Base-by-base conservation (phyloP, 30 jellyfish, hydroid and myxozoan genomes). In the Aurelia sp. region DNA sequence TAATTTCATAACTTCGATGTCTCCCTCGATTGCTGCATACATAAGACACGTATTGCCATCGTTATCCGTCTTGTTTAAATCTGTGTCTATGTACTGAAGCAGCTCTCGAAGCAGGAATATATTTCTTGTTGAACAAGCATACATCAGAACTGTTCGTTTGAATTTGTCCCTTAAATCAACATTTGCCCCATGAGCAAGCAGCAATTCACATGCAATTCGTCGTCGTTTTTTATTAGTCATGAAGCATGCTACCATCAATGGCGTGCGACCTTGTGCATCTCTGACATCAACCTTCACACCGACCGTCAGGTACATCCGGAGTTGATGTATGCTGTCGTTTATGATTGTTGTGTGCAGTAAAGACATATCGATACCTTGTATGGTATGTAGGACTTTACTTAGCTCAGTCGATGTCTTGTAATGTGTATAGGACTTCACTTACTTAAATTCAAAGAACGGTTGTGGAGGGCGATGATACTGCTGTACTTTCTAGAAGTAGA, bases 11-110 rank as follows among this genome's bases (percentile, higher is more conserved):
- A 82, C 72, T 21, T 57, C 30, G 8, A 57, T 37, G 76, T 82
- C 92, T 5, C 92, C 92, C 20, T 82, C 92, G n/a, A 82, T 70
- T 6, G 92, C 92, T 17, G 92, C 92, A 48, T 82, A 82, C 92
- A 82, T 82, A 6, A 82, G 85, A 41, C 92, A 82, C 23, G 92
- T 82, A 33, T 69, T 82, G 6, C 92, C 92, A 11, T 82, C 86
- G 13, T 41, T 4, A 44, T 82, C 92, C 10, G 73, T 30, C 44
- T 47, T 37, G 50, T 82, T 82, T 71, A 82, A 8, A 62, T 82
- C 86, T 10, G 68, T 57, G 55, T 82, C 92, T 6, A 44, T 60
- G 73, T 66, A 58, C 50, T 22, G 52, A 60, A 82, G 60, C 47
- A 82, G 60, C 62, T 47, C 47, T 20, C 72, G 64, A 18, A 82